Evolutionary conservation across 2,113 vertebrate genomes (phyloP).

Genomic region (Scatophagus argus): DNA sequence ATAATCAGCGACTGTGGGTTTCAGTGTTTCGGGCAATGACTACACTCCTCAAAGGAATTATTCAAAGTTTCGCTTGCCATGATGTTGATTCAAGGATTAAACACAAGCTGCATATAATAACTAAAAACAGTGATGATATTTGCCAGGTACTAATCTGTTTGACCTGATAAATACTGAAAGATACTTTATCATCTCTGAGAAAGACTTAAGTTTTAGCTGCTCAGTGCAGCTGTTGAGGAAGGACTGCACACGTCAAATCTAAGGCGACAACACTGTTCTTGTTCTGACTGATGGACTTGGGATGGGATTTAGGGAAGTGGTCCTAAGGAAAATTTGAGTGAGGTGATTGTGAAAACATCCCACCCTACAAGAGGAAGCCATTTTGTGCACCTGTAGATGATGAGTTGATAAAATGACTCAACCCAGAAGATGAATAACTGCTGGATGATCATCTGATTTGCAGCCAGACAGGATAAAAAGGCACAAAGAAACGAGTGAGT

Average conservation of each 20-base stretch:
- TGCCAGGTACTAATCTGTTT: slow-evolving; percentile 13
- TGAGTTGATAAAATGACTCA: not conserved
- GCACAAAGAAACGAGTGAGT: slow-evolving; percentile 34
- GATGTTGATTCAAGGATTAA: slow-evolving; percentile 34
- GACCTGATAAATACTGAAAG: slow-evolving; percentile 17
- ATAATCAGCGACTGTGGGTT: slow-evolving; percentile 5
- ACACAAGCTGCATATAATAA: slow-evolving; percentile 18
- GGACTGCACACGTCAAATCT: not conserved
- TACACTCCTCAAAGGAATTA: slow-evolving; percentile 21
- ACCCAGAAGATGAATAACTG: not conserved
- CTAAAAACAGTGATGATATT: slow-evolving; percentile 45
- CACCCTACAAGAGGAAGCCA: not conserved
- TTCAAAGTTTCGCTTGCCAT: slow-evolving; percentile 27
- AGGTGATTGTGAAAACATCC: not conserved
- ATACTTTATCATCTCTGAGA: not conserved
- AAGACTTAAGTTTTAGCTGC: not conserved
- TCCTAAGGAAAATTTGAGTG: too few relatives aligned
- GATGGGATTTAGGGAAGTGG: not conserved
- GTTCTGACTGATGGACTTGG: not conserved
- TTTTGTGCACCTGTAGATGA: not conserved
- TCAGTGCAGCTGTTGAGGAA: not conserved
- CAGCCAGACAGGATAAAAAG: not conserved
- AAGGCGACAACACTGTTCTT: too few relatives aligned
- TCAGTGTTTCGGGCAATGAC: slow-evolving; percentile 32
- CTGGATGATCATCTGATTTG: not conserved